Percentiles rank a stretch among this genome's conserved stretches.
phyloP scores from a whole-genome alignment of 2,113 vertebrate species.

The Pedetes capensis region DNA sequence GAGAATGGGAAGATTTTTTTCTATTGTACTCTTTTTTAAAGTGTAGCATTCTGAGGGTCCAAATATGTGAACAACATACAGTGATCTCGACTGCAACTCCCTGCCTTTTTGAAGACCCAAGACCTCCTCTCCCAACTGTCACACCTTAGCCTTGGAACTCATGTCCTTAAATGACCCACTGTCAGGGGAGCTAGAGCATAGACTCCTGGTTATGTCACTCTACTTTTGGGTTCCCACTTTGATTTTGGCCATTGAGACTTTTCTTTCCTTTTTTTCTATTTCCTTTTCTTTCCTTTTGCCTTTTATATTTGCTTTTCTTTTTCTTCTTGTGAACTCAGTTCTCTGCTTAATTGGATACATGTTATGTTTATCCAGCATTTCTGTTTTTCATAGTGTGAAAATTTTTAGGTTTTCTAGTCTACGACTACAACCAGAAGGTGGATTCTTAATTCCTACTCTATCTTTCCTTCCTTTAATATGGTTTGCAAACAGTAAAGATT shows the following conservation, averaged over 20 bases:
- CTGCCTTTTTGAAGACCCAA: neutral
- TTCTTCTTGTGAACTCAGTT: neutral
- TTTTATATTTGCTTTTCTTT: too few relatives aligned
- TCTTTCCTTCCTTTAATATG: neutral
- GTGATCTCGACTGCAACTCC: neutral
- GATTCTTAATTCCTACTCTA: constrained; percentile 9
- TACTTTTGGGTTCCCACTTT: neutral
- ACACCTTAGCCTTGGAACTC: neutral
- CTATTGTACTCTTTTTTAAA: neutral
- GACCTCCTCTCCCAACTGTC: neutral
- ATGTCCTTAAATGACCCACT: neutral
- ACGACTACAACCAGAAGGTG: neutral
- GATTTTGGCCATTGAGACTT: neutral
- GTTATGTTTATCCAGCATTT: neutral
- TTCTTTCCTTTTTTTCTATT: neutral
- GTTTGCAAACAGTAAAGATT: neutral
- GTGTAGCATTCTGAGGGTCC: neutral
- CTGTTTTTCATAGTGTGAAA: neutral
- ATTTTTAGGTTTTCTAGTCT: neutral
- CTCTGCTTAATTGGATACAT: neutral
- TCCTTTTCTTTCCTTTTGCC: neutral
- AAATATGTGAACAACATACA: neutral
- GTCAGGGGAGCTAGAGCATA: neutral
- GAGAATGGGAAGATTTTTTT: neutral
- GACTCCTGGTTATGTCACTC: neutral